A percentile compares a stretch with the other conserved stretches of the same genome.
These are phyloP conservation scores for Nemotelus pantherinus DNA, from an alignment of 2,888 invertebrate species.

Conservation along the genomic window DNA sequence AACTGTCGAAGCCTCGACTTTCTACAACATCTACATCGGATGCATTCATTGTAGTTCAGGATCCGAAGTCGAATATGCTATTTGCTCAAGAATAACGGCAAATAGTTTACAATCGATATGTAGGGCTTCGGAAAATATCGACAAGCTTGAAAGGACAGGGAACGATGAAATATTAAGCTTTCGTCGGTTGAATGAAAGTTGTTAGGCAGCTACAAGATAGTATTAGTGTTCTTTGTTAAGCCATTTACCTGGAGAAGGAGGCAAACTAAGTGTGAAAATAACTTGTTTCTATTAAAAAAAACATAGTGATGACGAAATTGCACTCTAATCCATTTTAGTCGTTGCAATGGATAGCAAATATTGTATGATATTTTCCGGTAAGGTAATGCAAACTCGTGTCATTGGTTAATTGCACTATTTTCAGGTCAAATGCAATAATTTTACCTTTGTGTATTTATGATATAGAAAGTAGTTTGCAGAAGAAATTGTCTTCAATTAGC, in stretches of 20 bases:
- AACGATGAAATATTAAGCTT: neutral
- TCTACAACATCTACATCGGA: too few species aligned
- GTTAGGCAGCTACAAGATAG: neutral
- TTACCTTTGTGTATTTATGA: neutral
- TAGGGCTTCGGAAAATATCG: slow-evolving; percentile 25
- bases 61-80: too few species aligned
- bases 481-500: too few species aligned
- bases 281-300: neutral
- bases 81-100: too few species aligned
- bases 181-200: neutral
- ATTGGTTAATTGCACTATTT: slow-evolving; percentile 2
- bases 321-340: neutral
- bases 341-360: neutral
- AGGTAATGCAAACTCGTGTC: neutral
- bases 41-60: too few species aligned
- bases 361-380: neutral
- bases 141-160: neutral
- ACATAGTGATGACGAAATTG: neutral
- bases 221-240: neutral
- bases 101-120: neutral
- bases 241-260: neutral
- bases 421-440: neutral
- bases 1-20: neutral
- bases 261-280: neutral
- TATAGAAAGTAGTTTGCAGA: too few species aligned